phyloP scores from a whole-genome alignment of 2,888 invertebrate genomes.

The Trilocha varians region DNA sequence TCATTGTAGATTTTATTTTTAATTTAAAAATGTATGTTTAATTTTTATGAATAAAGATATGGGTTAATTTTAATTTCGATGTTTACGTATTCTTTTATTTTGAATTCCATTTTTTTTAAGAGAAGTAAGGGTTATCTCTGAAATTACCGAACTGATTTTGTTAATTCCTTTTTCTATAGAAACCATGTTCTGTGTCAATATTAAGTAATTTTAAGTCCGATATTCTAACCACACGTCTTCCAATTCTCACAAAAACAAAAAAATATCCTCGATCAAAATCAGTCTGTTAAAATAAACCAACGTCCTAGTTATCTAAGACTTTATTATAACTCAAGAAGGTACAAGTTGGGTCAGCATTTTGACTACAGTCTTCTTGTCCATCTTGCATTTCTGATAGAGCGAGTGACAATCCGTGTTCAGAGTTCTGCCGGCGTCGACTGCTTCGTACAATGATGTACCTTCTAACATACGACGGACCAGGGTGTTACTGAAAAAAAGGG shows the following conservation, averaged over 20 bases:
- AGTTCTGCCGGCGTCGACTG: conserved; percentile 76
- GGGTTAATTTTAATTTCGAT: too few species aligned
- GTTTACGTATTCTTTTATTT: too few species aligned
- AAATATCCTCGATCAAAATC: too few species aligned
- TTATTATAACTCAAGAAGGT: conserved; percentile 43
- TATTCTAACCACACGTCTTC: too few species aligned
- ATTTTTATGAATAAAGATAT: conserved; percentile 2
- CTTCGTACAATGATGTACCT: conserved; percentile 81
- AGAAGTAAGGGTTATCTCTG: too few species aligned
- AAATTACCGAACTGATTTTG: too few species aligned
- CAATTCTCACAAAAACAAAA: too few species aligned
- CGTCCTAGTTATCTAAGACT: conserved; percentile 4
- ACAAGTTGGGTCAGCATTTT: conserved; percentile 80
- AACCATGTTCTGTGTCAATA: too few species aligned
- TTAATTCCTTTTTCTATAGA: too few species aligned
- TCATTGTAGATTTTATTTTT: not conserved
- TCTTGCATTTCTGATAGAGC: conserved; percentile 77
- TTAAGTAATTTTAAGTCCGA: too few species aligned
- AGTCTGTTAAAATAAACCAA: too few species aligned
- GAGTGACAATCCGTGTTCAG: conserved; percentile 72
- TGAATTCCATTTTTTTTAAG: too few species aligned
- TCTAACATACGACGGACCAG: conserved; percentile 79
- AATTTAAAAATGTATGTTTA: not conserved
- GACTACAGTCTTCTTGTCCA: conserved; percentile 78
- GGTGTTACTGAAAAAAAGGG: conserved; percentile 72